phyloP scores from a whole-genome alignment of 2,888 invertebrate genomes.

The Thymelicus lineola region DNA sequence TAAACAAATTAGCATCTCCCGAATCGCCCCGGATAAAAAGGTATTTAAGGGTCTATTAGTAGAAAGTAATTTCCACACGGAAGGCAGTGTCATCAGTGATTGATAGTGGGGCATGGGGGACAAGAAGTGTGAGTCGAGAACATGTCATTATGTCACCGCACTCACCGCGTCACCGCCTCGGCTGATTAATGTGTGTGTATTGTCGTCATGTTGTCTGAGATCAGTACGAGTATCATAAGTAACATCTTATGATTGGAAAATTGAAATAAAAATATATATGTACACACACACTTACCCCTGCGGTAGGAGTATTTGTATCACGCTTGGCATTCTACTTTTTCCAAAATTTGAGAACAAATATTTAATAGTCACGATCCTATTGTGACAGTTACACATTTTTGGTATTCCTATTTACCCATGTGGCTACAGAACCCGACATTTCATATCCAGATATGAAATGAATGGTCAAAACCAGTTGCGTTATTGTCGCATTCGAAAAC shows the following conservation, averaged over 20 bases:
- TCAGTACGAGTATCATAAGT: slow-evolving; percentile 43
- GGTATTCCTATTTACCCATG: too few relatives aligned
- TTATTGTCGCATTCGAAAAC: too few relatives aligned
- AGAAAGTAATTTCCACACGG: slow-evolving; percentile 73
- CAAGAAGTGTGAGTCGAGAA: slow-evolving; percentile 74
- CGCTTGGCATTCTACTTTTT: too few relatives aligned
- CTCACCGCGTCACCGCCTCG: slow-evolving; percentile 55
- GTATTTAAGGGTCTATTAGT: slow-evolving; percentile 36
- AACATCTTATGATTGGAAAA: not conserved
- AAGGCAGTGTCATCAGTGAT: slow-evolving; percentile 73
- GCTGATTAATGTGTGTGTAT: slow-evolving; percentile 73
- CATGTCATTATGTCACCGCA: slow-evolving; percentile 77
- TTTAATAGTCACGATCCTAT: too few relatives aligned
- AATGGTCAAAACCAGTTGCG: too few relatives aligned
- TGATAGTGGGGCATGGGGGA: slow-evolving; percentile 66
- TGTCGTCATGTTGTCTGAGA: slow-evolving; percentile 62
- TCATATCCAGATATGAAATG: too few relatives aligned
- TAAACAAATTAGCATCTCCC: slow-evolving; percentile 17
- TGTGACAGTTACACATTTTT: too few relatives aligned
- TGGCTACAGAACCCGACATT: too few relatives aligned
- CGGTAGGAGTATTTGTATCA: too few relatives aligned
- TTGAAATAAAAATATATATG: too few relatives aligned
- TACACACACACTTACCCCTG: too few relatives aligned
- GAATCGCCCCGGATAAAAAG: slow-evolving; percentile 22
- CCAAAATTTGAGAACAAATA: too few relatives aligned